Percentiles rank a stretch among this genome's conserved stretches.
Conservation (phyloP, 2,797 vertebrate species). For the Lacerta viridis region DNA sequence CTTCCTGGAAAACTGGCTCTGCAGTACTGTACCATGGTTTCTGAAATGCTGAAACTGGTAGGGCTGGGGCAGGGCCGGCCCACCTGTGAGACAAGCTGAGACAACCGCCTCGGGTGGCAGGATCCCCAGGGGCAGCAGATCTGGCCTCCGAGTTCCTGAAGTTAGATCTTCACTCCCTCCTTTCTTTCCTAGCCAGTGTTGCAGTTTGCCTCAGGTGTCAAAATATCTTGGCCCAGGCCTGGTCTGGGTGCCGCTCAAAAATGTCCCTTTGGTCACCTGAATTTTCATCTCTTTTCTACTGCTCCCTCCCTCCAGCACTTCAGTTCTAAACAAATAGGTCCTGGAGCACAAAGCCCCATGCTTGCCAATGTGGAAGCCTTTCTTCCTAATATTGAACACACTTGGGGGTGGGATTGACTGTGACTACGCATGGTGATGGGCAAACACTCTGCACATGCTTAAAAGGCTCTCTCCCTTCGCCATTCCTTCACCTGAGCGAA, state of each 20-base stretch:
- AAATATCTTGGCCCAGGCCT: too few species aligned
- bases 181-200: too few species aligned
- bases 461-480: neutral
- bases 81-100: too few species aligned
- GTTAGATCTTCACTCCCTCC: neutral
- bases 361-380: too few species aligned
- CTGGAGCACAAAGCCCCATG: neutral
- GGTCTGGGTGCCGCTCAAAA: too few species aligned
- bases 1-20: neutral
- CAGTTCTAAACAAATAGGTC: neutral
- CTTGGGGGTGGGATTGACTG: fast-evolving
- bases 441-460: neutral
- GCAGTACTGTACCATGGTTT: neutral
- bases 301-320: neutral
- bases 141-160: too few species aligned
- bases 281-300: neutral
- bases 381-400: neutral
- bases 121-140: too few species aligned
- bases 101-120: too few species aligned
- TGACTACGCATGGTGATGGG: neutral
- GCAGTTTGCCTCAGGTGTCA: too few species aligned
- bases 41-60: too few species aligned
- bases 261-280: too few species aligned
- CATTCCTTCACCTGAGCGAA: neutral
- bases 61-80: too few species aligned